Evolutionary conservation across 2,113 vertebrate genomes (phyloP), one percentile per base, ranked within the genome.

Genomic region (Monopterus albus): DNA sequence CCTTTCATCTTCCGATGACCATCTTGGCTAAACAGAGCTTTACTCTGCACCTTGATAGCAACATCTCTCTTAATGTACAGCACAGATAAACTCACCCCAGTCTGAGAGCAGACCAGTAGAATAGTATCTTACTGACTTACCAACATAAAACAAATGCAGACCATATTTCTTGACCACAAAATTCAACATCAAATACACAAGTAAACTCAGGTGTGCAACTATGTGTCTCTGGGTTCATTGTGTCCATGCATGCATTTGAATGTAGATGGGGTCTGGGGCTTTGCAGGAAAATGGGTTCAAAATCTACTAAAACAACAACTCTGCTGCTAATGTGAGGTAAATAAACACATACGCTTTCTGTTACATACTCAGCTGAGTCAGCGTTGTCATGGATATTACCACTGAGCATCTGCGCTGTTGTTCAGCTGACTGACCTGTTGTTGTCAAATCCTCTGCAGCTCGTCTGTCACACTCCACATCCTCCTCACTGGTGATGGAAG

Each of bases 401-500:
- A 18, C 7, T 35, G 8, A 10, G 13, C 1, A 2, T 38, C 46
- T 40, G 20, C 29, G 11, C 23, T 15, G 20, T 47, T 31, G 28
- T 28, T 68, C 0, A 11, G 13, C 13, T 17, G 29, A 88, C 88
- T 85, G 73, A 88, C 91, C 89, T 90, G 81, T 67, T 76, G 72
- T 36, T 81, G 59, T 91, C 76, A 91, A 80, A 88, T 87, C 86
- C 71, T 72, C 79, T 58, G 66, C 61, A 25, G 71, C 42, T 25
- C 46, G 35, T 69, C 42, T 40, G 29, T 79, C 50, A 57, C 56
- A 5, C 58, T 78, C 81, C 82, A 84, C 77, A 45, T 84, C 45
- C 51, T 64, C 62, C 47, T 66, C 60, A 46, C 56, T 42, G 75
- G 62, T 66, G 69, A 69, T 50, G 49, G 43, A 72, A 20, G 35